Conservation (phyloP, 2,797 vertebrate species). For the Oryzias dopingdopingensis region DNA sequence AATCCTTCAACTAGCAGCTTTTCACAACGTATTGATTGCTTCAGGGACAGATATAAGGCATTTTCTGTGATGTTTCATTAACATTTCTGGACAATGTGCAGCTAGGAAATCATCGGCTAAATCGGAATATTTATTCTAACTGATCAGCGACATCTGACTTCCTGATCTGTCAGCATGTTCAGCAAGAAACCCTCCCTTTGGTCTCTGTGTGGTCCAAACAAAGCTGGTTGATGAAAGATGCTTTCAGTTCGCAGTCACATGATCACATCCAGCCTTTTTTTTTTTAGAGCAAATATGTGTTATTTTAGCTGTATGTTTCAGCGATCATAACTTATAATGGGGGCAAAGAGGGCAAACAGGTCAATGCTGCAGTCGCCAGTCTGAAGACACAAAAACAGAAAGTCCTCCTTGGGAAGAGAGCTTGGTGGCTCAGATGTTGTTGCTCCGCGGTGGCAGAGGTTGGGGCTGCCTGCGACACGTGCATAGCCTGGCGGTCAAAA, state of each 20-base stretch:
- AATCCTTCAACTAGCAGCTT: too few relatives aligned
- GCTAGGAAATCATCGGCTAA: too few relatives aligned
- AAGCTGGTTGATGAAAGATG: slow-evolving; percentile 29
- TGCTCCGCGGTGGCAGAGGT: slow-evolving; percentile 42
- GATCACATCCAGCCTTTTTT: slow-evolving; percentile 18
- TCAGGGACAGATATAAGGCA: too few relatives aligned
- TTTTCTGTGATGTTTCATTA: too few relatives aligned
- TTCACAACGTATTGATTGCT: too few relatives aligned
- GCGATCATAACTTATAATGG: slow-evolving; percentile 11
- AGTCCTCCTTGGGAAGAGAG: slow-evolving; percentile 3
- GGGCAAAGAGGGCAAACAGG: not conserved
- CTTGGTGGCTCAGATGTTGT: slow-evolving; percentile 42
- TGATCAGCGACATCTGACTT: too few relatives aligned
- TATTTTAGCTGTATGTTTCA: slow-evolving; percentile 26
- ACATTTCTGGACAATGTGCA: too few relatives aligned
- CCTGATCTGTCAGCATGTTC: slow-evolving; percentile 44
- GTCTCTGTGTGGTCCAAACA: slow-evolving; percentile 34
- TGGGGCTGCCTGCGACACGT: slow-evolving; percentile 21
- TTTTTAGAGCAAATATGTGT: not conserved
- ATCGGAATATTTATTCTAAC: too few relatives aligned
- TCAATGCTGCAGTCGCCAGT: slow-evolving; percentile 30
- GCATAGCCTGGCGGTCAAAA: slow-evolving; percentile 26
- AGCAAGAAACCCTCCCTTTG: slow-evolving; percentile 61
- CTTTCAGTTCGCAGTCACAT: too few relatives aligned
- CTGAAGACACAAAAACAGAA: slow-evolving; percentile 28